A percentile compares a stretch with the other conserved stretches of the same genome.
Evolutionary conservation across 2,888 invertebrate genomes (phyloP).

Genomic region (Amaurobius ferox): DNA sequence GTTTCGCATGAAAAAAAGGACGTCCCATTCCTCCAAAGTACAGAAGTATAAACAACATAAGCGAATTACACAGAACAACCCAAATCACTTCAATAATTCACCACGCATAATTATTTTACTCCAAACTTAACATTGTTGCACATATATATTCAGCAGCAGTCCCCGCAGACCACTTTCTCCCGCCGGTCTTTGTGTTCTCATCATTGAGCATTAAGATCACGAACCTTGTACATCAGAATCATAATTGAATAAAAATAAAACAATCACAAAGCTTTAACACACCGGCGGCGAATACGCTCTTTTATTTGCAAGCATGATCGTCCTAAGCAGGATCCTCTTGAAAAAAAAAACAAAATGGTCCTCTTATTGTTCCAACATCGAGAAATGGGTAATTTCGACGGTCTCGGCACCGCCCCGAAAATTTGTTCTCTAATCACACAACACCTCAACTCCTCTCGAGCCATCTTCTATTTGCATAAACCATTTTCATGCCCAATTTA

Average conservation of each 20-base stretch:
- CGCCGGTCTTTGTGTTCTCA: background rate
- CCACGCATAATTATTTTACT: too few relatives aligned
- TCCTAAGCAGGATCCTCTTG: background rate
- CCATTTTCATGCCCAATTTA: conserved; percentile 46
- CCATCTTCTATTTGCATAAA: conserved; percentile 55
- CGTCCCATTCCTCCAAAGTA: too few relatives aligned
- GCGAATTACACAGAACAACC: too few relatives aligned
- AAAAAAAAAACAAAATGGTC: background rate
- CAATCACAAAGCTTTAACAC: background rate
- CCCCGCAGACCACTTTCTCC: background rate
- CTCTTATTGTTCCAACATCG: background rate
- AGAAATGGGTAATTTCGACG: conserved; percentile 31
- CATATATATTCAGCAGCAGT: too few relatives aligned
- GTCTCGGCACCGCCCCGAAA: conserved; percentile 44
- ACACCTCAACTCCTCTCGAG: conserved; percentile 15
- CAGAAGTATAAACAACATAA: too few relatives aligned
- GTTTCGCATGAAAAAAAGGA: too few relatives aligned
- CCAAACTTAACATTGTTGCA: too few relatives aligned
- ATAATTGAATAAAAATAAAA: background rate
- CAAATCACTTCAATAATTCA: too few relatives aligned
- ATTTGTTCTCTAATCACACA: conserved; percentile 43
- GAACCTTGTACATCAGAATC: background rate
- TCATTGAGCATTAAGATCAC: background rate
- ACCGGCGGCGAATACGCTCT: background rate
- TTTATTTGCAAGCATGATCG: background rate